These are phyloP conservation scores for Amphipoea lucens DNA, from an alignment of 2,888 invertebrate genomes.

Conservation along the genomic window DNA sequence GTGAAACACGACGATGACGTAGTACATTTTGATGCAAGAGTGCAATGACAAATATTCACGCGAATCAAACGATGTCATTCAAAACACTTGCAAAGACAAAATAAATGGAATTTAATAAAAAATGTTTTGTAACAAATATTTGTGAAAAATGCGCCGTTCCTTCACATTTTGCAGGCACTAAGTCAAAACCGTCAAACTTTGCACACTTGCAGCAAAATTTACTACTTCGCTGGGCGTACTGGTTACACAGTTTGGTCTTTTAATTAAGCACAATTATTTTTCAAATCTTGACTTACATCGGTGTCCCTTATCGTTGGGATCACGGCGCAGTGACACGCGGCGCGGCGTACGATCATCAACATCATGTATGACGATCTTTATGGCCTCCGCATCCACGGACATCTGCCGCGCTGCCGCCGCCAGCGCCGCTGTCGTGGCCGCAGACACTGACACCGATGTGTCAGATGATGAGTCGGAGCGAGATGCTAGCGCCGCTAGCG, in stretches of 20 bases:
- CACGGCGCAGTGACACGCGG: slow-evolving; percentile 93
- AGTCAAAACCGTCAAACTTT: background rate
- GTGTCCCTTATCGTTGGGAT: slow-evolving; percentile 95
- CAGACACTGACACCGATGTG: slow-evolving; percentile 81
- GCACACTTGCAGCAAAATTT: background rate
- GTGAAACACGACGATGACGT: background rate
- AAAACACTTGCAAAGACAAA: background rate
- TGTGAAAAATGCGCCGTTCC: background rate
- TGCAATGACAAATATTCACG: background rate
- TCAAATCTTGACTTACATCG: slow-evolving; percentile 92
- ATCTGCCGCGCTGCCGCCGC: slow-evolving; percentile 94
- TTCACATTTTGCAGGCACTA: background rate
- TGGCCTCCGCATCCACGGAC: slow-evolving; percentile 97
- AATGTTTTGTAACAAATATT: background rate
- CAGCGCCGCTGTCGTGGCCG: slow-evolving; percentile 86
- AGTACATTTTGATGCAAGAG: background rate
- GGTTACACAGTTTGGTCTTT: background rate
- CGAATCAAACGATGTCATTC: background rate
- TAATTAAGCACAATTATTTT: background rate
- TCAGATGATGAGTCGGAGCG: slow-evolving; percentile 80
- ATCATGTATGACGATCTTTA: slow-evolving; percentile 97
- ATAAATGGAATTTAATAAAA: background rate
- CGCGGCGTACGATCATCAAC: slow-evolving; percentile 95
- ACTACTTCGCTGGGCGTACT: background rate
- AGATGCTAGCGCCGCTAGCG: slow-evolving; percentile 83